Base-by-base conservation (phyloP, 1,140 invertebrate species). In the Lethrus apterus region DNA sequence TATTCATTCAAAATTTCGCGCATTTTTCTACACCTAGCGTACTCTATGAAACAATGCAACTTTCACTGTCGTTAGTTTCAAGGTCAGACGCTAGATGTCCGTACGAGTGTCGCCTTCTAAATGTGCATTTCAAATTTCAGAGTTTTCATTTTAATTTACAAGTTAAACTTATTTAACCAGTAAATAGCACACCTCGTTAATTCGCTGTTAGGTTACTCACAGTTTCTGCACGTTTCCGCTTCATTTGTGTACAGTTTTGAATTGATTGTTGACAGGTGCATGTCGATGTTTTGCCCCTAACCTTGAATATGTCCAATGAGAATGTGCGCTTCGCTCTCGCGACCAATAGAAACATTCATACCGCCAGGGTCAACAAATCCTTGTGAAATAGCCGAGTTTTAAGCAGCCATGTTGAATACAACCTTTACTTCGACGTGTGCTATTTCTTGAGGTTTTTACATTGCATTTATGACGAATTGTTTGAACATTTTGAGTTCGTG, bases 311-410 rank as follows among this genome's bases (percentile, higher is more conserved):
- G 41, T 46, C 63, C 63, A 64, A 65, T 65, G 41, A 54, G 51
- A 42, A 34, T 24, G 49, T 44, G 35, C 57, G 50, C 49, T 54
- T 44, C 52, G 46, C 40, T 55, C 36, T 55, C 38, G 31, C 56
- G 51, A 59, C 64, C 64, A 66, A 66, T 65, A 44, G 55, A 54
- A 57, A 51, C 46, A 38, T 49, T 45, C 50, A 49, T 35, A 31
- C 50, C 55, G 56, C 60, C 64, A 66, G 64, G 64, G 64, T 66
- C 64, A 66, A 66, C 64, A 66, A 65, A 66, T 64, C 60, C 61
- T 65, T 63, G 56, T 57, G 50, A 55, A 55, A 55, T 55, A 53
- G 44, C 55, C 46, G 53, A 55, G 56, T 55, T 57, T 57, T 52
- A 34, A 30, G 60, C 62, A 56, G 64, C 64, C 64, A 66, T 66